phyloP scores from a whole-genome alignment of 2,888 invertebrate species.

The Synergus itoensis region DNA sequence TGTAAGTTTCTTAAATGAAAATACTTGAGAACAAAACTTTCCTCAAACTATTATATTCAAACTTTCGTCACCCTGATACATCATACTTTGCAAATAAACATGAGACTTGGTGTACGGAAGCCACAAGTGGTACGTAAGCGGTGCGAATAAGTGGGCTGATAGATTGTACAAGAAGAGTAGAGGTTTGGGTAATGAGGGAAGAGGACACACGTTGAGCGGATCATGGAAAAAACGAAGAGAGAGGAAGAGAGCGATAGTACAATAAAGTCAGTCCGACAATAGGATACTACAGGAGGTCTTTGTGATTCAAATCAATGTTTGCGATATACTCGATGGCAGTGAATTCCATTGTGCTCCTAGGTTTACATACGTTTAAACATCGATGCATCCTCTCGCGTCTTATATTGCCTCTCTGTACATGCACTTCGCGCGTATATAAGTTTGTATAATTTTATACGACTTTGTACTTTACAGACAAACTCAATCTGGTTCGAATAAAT shows the following conservation, averaged over 20 bases:
- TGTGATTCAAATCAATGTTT: conserved; percentile 77
- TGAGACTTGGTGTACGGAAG: conserved; percentile 48
- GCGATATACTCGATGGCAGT: conserved; percentile 71
- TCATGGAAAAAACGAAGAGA: conserved; percentile 46
- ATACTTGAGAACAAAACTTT: conserved; percentile 5
- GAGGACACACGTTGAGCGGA: conserved; percentile 55
- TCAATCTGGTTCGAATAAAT: neutral
- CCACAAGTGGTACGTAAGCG: conserved; percentile 75
- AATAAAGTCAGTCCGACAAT: conserved; percentile 73
- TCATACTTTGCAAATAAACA: conserved; percentile 35
- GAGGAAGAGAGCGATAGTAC: conserved; percentile 56
- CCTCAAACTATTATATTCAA: neutral
- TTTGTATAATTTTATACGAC: neutral
- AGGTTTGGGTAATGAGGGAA: conserved; percentile 43
- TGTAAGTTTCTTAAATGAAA: neutral
- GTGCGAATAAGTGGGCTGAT: conserved; percentile 72
- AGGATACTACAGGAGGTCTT: conserved; percentile 73
- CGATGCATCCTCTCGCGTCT: conserved; percentile 45
- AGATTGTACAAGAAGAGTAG: conserved; percentile 59
- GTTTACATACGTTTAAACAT: conserved; percentile 60
- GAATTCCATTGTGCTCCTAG: conserved; percentile 62
- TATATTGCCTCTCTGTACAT: conserved; percentile 44
- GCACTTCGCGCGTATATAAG: neutral
- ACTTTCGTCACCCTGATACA: conserved; percentile 3
- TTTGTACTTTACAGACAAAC: neutral